Percentiles rank a stretch among this genome's conserved stretches.
Conservation (phyloP, 2,888 invertebrate genomes). For the Drosophila yooni region DNA sequence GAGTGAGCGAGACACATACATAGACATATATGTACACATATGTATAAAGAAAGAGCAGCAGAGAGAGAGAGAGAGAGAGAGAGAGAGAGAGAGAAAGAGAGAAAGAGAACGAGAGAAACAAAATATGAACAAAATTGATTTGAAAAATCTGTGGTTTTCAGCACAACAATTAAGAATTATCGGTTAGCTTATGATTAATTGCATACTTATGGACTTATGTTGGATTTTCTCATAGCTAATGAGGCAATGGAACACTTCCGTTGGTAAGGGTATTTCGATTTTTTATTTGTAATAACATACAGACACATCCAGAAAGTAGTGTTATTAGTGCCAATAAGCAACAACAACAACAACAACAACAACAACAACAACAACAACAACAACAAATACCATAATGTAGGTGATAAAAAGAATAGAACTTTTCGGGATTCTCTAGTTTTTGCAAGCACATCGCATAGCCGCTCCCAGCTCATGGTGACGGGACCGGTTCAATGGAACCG, state of each 20-base stretch:
- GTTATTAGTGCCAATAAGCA: constrained; percentile 26
- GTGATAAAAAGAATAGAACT: neutral
- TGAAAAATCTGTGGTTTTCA: constrained; percentile 47
- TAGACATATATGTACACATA: constrained; percentile 14
- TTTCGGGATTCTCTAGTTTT: constrained; percentile 16
- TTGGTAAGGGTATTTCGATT: constrained; percentile 4
- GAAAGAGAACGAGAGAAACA: constrained; percentile 38
- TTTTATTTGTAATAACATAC: neutral
- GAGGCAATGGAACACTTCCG: neutral
- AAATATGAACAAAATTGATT: constrained; percentile 57
- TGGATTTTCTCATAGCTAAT: neutral
- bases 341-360: constrained; percentile 7
- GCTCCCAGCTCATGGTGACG: neutral
- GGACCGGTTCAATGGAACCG: constrained; percentile 41
- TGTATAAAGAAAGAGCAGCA: constrained; percentile 2
- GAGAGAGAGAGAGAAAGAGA: constrained; percentile 30
- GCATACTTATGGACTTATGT: constrained; percentile 24
- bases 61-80: constrained; percentile 21
- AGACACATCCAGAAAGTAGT: constrained; percentile 17
- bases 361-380: constrained; percentile 6
- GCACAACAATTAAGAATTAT: constrained; percentile 50
- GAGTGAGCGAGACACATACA: constrained; percentile 23
- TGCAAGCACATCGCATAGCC: neutral
- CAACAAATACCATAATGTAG: neutral
- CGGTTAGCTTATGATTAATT: constrained; percentile 44